Conservation (phyloP, 2,113 vertebrate genomes). For the Polypterus bichir region DNA sequence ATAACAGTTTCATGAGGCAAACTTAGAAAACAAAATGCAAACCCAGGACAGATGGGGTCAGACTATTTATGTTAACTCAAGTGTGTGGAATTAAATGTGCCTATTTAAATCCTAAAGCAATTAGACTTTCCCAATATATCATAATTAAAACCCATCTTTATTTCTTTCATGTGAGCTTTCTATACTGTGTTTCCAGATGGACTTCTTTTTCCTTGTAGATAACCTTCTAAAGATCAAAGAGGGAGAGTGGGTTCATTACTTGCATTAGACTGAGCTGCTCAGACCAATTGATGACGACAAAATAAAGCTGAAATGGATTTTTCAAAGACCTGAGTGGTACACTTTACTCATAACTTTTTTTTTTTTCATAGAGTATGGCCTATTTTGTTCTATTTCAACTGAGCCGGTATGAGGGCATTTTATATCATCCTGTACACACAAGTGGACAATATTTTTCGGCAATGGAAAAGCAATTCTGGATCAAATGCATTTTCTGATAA, state of each 20-base stretch:
- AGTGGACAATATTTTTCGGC: conserved; percentile 77
- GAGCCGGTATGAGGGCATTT: conserved; percentile 73
- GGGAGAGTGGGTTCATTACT: conserved; percentile 82
- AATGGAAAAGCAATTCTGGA: conserved; percentile 49
- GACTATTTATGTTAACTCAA: neutral
- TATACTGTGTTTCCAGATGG: conserved; percentile 41
- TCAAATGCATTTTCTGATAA: conserved; percentile 66
- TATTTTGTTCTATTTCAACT: conserved; percentile 77
- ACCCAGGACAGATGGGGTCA: neutral
- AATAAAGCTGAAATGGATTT: conserved; percentile 81
- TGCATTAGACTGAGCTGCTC: conserved; percentile 79
- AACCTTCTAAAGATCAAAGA: conserved; percentile 83
- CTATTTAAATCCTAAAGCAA: conserved; percentile 20
- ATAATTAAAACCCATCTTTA: conserved; percentile 47
- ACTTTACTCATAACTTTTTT: conserved; percentile 82
- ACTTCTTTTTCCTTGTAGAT: conserved; percentile 52
- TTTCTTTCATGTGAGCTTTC: conserved; percentile 52
- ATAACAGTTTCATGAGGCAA: no score
- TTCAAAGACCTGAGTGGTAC: conserved; percentile 81
- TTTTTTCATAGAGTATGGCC: conserved; percentile 65
- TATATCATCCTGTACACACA: conserved; percentile 75
- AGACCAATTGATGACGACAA: conserved; percentile 69
- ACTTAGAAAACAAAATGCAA: neutral
- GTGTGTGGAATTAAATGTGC: neutral
- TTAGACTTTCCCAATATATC: conserved; percentile 15